Evolutionary conservation across 2,113 vertebrate species (phyloP), one percentile per base, ranked within the genome.

Genomic region (Pristiophorus japonicus): DNA sequence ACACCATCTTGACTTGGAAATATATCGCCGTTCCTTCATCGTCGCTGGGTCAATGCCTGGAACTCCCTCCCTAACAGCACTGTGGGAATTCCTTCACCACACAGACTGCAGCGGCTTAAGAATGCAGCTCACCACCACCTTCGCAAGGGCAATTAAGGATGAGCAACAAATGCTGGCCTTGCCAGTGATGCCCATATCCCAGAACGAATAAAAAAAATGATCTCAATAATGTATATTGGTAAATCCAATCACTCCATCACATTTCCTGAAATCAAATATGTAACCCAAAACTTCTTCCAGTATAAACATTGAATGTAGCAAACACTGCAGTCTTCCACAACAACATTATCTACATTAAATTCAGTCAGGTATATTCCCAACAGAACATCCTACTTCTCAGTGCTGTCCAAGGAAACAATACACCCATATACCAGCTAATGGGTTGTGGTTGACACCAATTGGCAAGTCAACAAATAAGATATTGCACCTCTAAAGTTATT

Each of bases 191-290:
- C n/a, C n/a, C n/a, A n/a, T n/a, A n/a, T n/a, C n/a, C n/a, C n/a
- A n/a, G n/a, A n/a, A n/a, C n/a, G n/a, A n/a, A n/a, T n/a, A n/a
- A n/a, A n/a, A n/a, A n/a, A n/a, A n/a, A n/a, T n/a, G n/a, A 30
- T 3, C 27, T 42, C 16, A 91, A 62, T n/a, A 62, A n/a, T 7
- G 27, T 88, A 63, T 65, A 92, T 38, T 92, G 59, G 3, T 63
- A 16, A 91, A 92, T 92, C 59, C 34, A 65, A 18, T 92, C 59
- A 65, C 59, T 63, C 20, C 59, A 92, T 34, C 18, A 92, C n/a
- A 92, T 92, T 65, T 92, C n/a, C 88, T 63, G 59, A 92, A 92
- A 92, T 92, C 59, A 42, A 92, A 92, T 63, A 63, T 63, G 88
- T 92, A 92, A 65, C 65, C n/a, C 34, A 63, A 92, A 92, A 3